Conservation (phyloP, 1,140 invertebrate species). For the Frieseomelitta varia region DNA sequence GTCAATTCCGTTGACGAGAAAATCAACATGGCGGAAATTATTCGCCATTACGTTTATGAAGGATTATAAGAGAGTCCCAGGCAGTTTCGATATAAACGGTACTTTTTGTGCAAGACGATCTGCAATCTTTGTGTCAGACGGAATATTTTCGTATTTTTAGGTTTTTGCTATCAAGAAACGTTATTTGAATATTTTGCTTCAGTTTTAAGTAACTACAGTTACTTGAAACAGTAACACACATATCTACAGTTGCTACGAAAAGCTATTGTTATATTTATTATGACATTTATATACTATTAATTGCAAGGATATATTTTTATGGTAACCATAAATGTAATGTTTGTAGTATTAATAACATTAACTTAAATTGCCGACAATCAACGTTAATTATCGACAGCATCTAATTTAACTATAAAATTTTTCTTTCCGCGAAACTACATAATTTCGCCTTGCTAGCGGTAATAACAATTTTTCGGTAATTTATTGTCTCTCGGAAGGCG, state of each 20-base stretch:
- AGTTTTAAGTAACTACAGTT: not conserved
- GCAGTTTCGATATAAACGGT: not conserved
- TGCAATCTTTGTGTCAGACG: not conserved
- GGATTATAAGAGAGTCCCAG: too few relatives aligned
- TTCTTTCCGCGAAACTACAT: not conserved
- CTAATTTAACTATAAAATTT: not conserved
- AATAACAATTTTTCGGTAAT: not conserved
- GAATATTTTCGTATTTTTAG: not conserved
- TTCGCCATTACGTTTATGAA: not conserved
- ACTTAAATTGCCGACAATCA: too few relatives aligned
- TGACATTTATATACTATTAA: not conserved
- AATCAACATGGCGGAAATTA: slow-evolving; percentile 11
- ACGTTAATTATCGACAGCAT: not conserved
- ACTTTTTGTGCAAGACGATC: not conserved
- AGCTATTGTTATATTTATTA: not conserved
- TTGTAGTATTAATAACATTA: not conserved
- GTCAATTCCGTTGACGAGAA: not conserved
- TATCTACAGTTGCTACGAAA: not conserved
- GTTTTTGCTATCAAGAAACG: not conserved
- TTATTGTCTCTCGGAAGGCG: not conserved
- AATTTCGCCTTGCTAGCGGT: not conserved
- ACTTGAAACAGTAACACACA: too few relatives aligned
- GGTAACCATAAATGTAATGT: not conserved
- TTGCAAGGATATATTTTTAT: not conserved
- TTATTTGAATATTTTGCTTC: not conserved